Conservation (phyloP, 2,797 vertebrate genomes). For the Sarcoramphus papa region DNA sequence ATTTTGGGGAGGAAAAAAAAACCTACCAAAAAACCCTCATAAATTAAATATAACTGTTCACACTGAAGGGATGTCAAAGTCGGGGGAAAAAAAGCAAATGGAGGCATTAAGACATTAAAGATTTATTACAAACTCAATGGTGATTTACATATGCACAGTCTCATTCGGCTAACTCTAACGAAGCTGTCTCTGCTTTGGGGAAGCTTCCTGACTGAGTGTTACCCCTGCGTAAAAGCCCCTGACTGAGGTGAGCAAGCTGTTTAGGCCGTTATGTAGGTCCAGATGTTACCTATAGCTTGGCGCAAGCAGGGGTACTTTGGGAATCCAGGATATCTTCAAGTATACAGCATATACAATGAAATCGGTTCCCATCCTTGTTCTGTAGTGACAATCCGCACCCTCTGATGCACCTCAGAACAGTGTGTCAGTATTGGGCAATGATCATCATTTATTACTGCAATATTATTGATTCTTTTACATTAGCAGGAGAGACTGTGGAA, state of each 20-base stretch:
- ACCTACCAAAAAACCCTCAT: neutral
- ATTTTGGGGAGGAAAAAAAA: neutral
- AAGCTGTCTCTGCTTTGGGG: neutral
- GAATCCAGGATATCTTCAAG: neutral
- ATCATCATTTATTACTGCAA: neutral
- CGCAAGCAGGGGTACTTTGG: neutral
- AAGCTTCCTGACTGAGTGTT: neutral
- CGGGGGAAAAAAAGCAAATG: neutral
- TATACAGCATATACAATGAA: neutral
- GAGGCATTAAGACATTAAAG: constrained; percentile 32
- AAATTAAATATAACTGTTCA: constrained; percentile 49
- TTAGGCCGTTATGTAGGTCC: neutral
- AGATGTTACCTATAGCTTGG: neutral
- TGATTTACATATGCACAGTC: neutral
- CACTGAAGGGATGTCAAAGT: neutral
- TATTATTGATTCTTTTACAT: neutral
- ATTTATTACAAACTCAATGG: neutral
- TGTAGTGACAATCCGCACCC: neutral
- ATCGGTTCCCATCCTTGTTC: neutral
- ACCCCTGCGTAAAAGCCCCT: neutral
- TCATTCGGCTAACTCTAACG: neutral
- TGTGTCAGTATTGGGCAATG: neutral
- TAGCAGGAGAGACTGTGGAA: neutral
- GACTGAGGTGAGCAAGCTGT: neutral
- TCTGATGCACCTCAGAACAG: neutral